phyloP scores from a whole-genome alignment of 2,797 vertebrate genomes.

The Myoxocephalus aenaeus region DNA sequence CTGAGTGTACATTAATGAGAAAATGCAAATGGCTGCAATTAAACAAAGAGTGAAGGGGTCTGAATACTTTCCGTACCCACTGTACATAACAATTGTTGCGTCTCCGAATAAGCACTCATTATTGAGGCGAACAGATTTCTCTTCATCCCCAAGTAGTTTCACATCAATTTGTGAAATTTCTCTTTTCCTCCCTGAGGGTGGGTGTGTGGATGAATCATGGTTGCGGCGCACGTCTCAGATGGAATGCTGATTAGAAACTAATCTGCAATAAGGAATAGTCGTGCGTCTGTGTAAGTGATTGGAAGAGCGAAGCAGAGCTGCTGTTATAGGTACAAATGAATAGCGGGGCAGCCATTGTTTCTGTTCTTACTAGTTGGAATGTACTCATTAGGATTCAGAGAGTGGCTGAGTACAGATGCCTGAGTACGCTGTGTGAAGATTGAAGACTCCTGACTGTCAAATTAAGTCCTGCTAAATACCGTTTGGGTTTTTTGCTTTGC shows the following conservation, averaged over 20 bases:
- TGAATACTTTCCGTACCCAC: too few species aligned
- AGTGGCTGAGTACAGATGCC: conserved; percentile 59
- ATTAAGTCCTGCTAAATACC: conserved; percentile 75
- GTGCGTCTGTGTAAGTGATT: conserved; percentile 53
- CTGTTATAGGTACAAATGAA: conserved; percentile 62
- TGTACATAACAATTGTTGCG: conserved; percentile 11
- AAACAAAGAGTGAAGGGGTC: too few species aligned
- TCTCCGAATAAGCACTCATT: conserved; percentile 16
- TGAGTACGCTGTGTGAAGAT: conserved; percentile 56
- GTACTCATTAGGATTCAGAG: conserved; percentile 71
- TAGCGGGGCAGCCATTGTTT: conserved; percentile 55
- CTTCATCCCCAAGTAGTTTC: conserved; percentile 31
- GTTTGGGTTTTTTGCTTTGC: conserved; percentile 54
- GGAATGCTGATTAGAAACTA: conserved; percentile 63
- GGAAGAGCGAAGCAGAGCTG: conserved; percentile 53
- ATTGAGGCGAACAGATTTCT: conserved; percentile 5
- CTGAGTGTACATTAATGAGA: too few species aligned
- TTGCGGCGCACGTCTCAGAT: conserved; percentile 39
- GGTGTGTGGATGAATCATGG: conserved; percentile 45
- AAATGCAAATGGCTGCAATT: too few species aligned
- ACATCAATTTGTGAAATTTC: conserved; percentile 24
- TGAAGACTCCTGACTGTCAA: conserved; percentile 71
- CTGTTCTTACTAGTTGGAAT: conserved; percentile 49
- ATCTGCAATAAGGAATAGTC: conserved; percentile 71
- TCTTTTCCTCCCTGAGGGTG: conserved; percentile 39